Base-by-base conservation (phyloP, 1,140 invertebrate species). In the Papilio dardanus region DNA sequence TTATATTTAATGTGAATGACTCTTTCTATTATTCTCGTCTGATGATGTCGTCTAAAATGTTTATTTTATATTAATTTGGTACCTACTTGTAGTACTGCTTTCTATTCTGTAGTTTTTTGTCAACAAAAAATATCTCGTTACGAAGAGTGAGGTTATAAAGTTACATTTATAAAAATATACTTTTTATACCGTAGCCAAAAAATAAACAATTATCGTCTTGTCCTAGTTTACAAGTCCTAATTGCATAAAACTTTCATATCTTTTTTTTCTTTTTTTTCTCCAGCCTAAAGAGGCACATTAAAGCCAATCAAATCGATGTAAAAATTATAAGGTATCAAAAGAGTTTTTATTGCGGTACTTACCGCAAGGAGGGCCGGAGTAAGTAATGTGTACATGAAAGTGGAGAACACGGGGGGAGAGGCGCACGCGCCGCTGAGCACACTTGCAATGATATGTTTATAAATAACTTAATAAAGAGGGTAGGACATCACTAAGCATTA, bases 1-100 rank as follows among this genome's bases (percentile, higher is more conserved):
- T 91, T 91, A 91, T 88, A 88, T 89, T 87, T 86, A 88, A 88
- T 85, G 83, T 85, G 83, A 71, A 80, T 79, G 78, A 16, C 65
- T 30, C 50, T 80, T 81, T 84, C 84, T 82, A 81, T 84, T 54
- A 71, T 71, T 76, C 71, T 79, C 75, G 67, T 68, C 67, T 76
- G 69, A 75, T 37, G 77, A 71, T 42, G 77, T 75, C 74, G 68
- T 58, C 62, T 74, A 75, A 73, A 73, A 73, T 71, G 37, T 74
- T 74, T 71, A 74, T 74, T 54, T 40, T 24, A 42, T 42, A 50
- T 71, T 40, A 40, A 71, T 71, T 75, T 46, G 28, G 31, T 73
- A 46, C 42, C n/a, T n/a, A n/a, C n/a, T 46, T 16, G 16, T 46
- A n/a, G 19, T 40, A 71, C 24, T 19, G 8, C n/a, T 28, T 71